Percentiles rank a stretch among this genome's conserved stretches.
Evolutionary conservation across 2,797 vertebrate genomes (phyloP).

Genomic region (Typhlichthys eigenmanni): DNA sequence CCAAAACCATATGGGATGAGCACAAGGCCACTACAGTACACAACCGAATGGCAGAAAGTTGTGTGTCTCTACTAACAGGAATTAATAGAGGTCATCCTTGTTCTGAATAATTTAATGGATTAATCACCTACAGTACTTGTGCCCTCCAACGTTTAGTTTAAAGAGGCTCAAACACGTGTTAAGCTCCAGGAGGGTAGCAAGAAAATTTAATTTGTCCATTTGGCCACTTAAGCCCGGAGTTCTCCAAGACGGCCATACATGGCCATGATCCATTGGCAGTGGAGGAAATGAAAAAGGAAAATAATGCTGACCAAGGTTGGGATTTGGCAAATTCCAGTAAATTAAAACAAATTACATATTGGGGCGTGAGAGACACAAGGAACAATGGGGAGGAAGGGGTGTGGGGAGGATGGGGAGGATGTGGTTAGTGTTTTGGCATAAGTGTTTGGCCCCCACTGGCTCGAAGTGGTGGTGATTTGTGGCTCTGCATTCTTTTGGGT

Average conservation of each 20-base stretch:
- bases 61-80: no score
- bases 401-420: not conserved
- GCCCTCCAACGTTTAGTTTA: no score
- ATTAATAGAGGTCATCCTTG: no score
- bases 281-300: conserved; percentile 6
- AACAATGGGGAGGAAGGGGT: not conserved
- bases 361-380: not conserved
- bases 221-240: conserved; percentile 18
- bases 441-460: not conserved
- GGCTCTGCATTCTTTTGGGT: conserved; percentile 11
- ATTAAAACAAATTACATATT: not conserved
- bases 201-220: conserved; percentile 35
- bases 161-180: no score
- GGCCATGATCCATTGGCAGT: conserved; percentile 11
- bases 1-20: no score
- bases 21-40: no score
- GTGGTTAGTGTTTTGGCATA: not conserved
- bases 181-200: no score
- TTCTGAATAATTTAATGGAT: no score
- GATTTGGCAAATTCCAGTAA: not conserved
- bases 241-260: conserved; percentile 4
- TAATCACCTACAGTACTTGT: no score
- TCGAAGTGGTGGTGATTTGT: not conserved
- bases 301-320: conserved; percentile 3
- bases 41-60: no score